A percentile compares a stretch with the other conserved stretches of the same genome.
Evolutionary conservation across 2,113 vertebrate genomes (phyloP).

Genomic region (Calidris pugnax): DNA sequence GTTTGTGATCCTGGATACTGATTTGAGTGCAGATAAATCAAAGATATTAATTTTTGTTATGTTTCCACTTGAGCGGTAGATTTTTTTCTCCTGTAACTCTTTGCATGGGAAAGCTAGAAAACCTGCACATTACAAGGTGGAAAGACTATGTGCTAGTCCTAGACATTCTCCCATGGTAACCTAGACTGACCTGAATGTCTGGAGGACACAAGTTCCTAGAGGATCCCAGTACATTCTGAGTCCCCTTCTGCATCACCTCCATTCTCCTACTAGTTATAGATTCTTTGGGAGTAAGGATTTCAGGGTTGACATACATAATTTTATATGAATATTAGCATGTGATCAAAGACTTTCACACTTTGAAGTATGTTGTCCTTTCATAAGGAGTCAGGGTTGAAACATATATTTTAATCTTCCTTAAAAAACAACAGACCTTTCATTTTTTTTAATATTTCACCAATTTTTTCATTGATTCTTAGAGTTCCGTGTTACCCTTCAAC

Average conservation of each 20-base stretch:
- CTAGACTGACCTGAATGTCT: not conserved
- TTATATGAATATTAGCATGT: not conserved
- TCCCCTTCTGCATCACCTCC: accelerated
- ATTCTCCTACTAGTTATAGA: not conserved
- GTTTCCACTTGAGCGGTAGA: not conserved
- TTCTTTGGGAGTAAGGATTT: not conserved
- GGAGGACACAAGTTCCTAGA: not conserved
- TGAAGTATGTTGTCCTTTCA: not conserved
- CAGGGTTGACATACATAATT: accelerated
- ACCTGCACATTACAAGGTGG: not conserved
- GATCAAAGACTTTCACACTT: not conserved
- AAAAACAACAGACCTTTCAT: not conserved
- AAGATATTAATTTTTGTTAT: not conserved
- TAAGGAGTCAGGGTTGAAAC: not conserved
- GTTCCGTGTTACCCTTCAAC: not conserved
- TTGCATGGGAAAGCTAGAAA: not conserved
- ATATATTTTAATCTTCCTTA: not conserved
- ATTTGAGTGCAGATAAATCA: not conserved
- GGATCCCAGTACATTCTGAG: not conserved
- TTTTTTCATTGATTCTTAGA: not conserved
- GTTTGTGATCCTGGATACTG: not conserved
- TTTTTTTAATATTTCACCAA: not conserved
- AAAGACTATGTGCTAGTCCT: not conserved
- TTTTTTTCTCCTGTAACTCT: not conserved
- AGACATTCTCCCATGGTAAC: not conserved